Percentiles rank a stretch among this genome's conserved stretches.
Conservation (phyloP, 2,888 invertebrate genomes). For the Augochlorella aurata region DNA sequence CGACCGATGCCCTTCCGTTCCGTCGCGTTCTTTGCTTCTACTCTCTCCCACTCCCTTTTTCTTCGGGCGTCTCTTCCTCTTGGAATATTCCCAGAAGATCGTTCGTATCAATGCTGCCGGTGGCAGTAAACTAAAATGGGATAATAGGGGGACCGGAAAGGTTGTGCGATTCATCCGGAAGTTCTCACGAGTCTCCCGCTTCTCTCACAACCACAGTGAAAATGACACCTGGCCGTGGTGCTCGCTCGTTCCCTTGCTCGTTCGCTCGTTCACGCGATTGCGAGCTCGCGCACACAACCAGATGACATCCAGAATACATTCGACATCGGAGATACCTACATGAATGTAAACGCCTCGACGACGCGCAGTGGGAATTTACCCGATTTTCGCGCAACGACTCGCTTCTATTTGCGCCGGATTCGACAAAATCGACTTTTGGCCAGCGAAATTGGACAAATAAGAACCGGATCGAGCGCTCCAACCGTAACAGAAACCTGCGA, state of each 20-base stretch:
- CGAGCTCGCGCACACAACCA: not conserved
- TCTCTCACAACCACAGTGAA: conserved; percentile 80
- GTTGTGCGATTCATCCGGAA: conserved; percentile 80
- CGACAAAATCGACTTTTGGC: too few relatives aligned
- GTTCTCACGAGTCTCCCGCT: conserved; percentile 82
- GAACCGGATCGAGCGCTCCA: too few relatives aligned
- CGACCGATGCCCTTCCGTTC: conserved; percentile 7
- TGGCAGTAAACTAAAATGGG: conserved; percentile 78
- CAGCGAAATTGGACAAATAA: too few relatives aligned
- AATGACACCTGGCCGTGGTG: conserved; percentile 78
- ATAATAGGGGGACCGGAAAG: conserved; percentile 81
- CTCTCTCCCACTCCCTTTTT: not conserved
- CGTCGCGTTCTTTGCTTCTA: conserved; percentile 25
- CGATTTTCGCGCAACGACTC: too few relatives aligned
- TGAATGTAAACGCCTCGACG: too few relatives aligned
- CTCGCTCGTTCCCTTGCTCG: not conserved
- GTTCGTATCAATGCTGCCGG: conserved; percentile 44
- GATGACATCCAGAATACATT: conserved; percentile 1
- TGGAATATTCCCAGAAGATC: conserved; percentile 41
- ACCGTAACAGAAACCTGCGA: too few relatives aligned
- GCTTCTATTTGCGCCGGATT: too few relatives aligned
- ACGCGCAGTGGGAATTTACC: too few relatives aligned
- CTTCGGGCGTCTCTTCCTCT: conserved; percentile 18
- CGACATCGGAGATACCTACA: not conserved
- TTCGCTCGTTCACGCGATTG: not conserved